Base-by-base conservation (phyloP, 2,113 vertebrate genomes). In the Anthoscopus minutus region DNA sequence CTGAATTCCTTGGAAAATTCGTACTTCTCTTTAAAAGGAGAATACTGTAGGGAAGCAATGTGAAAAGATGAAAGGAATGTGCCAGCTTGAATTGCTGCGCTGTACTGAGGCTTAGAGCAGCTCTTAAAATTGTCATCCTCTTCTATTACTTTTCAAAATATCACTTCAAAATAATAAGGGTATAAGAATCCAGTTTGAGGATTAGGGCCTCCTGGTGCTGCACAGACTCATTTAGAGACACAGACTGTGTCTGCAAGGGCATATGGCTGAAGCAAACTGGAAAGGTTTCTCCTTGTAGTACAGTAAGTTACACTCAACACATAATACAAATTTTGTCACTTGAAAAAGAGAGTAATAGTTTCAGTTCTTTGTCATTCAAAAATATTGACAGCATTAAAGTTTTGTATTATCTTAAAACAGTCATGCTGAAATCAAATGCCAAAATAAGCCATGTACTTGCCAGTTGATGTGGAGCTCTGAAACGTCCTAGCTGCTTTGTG, bases 381-480 rank as follows among this genome's bases (percentile, higher is more conserved):
- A 93, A 67, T 93, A 95, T 88, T 86, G 93, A 94, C 93, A 92
- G n/a, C 53, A 80, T 78, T 93, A 94, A 90, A 81, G 37, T 28
- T 95, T 72, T 95, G 57, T 81, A 94, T 97, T 96, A 94, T 95
- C 80, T 93, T 81, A 88, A 92, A 90, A 83, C 40, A 92, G 90
- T 88, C 82, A 86, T 62, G 64, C 77, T 88, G 90, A 96, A 96
- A 96, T 96, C 93, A 93, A 88, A 86, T 95, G 92, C 93, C 94
- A 96, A 96, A 96, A 94, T 88, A 96, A 96, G 51, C 17, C 3
- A 74, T 50, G 53, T 86, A 92, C 92, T 96, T 95, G 93, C 89
- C 76, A 90, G 88, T 40, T 64, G 51, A 96, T 70, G 65, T 64
- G 56, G 72, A 88, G 80, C 72, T 92, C 94, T 88, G 82, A 95